Evolutionary conservation across 2,113 vertebrate species (phyloP).

Genomic region (Percopsis transmontana): DNA sequence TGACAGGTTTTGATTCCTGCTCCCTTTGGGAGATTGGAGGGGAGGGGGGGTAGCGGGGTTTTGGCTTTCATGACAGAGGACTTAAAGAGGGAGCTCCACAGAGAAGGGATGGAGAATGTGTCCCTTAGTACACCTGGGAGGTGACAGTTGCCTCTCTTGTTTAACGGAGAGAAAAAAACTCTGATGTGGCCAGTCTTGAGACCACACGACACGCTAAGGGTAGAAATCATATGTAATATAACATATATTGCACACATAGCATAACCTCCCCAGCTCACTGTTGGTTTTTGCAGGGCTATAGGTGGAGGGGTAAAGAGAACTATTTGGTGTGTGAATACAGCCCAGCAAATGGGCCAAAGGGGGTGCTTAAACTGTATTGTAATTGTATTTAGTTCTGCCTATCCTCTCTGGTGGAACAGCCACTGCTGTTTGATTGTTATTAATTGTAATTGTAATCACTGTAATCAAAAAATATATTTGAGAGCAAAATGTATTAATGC

Average conservation of each 20-base stretch:
- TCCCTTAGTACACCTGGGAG: constrained; percentile 4
- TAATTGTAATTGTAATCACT: too few species aligned
- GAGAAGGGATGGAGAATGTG: neutral
- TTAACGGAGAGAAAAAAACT: constrained; percentile 1
- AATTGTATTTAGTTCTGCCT: too few species aligned
- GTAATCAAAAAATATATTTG: too few species aligned
- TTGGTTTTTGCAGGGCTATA: too few species aligned
- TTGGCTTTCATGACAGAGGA: constrained; percentile 60
- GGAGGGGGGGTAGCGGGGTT: constrained; percentile 28
- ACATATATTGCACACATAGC: too few species aligned
- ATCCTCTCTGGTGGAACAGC: too few species aligned
- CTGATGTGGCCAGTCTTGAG: neutral
- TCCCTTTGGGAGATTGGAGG: constrained; percentile 50
- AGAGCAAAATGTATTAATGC: too few species aligned
- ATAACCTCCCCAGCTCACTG: too few species aligned
- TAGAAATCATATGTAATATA: too few species aligned
- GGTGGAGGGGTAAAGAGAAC: neutral
- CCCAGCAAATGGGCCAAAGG: too few species aligned
- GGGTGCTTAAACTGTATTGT: too few species aligned
- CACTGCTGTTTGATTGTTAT: too few species aligned
- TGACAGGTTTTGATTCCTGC: constrained; percentile 61
- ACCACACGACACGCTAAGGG: neutral
- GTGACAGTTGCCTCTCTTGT: neutral
- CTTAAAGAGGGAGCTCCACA: constrained; percentile 29
- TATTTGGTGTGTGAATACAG: neutral